Conservation (phyloP, 2,113 vertebrate species). For the Pseudorhombus dupliciocellatus region DNA sequence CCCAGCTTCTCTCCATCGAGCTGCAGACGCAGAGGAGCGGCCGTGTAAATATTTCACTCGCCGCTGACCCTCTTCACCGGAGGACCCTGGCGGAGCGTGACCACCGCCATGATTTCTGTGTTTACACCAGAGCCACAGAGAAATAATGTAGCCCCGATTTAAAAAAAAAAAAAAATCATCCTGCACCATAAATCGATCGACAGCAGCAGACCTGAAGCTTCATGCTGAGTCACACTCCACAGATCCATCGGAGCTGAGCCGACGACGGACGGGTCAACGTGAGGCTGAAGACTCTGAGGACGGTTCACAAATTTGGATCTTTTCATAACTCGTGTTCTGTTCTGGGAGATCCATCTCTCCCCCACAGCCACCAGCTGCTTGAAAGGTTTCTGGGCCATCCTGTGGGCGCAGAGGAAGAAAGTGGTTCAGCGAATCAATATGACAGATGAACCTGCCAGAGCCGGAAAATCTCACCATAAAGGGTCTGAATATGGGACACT, state of each 20-base stretch:
- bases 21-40: background rate
- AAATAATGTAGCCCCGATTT: too few relatives aligned
- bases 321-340: background rate
- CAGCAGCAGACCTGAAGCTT: too few relatives aligned
- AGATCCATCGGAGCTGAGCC: too few relatives aligned
- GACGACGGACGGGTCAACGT: too few relatives aligned
- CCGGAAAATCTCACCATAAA: constrained; percentile 28
- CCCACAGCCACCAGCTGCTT: background rate
- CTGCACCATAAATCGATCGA: too few relatives aligned
- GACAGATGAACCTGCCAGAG: constrained; percentile 58
- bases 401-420: constrained; percentile 27
- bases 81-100: background rate
- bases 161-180: background rate
- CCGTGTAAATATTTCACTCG: constrained; percentile 17
- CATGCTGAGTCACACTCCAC: too few relatives aligned
- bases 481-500: constrained; percentile 16
- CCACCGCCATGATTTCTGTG: background rate
- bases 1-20: background rate
- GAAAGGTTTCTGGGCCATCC: constrained; percentile 17
- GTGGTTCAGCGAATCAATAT: constrained; percentile 58
- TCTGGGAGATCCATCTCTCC: background rate
- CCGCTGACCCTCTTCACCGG: background rate
- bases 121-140: constrained; percentile 5
- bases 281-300: too few relatives aligned
- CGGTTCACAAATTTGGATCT: too few relatives aligned